Evolutionary conservation across 2,888 invertebrate genomes (phyloP), one percentile per base, ranked within the genome.

Genomic region (Conistra vaccinii): DNA sequence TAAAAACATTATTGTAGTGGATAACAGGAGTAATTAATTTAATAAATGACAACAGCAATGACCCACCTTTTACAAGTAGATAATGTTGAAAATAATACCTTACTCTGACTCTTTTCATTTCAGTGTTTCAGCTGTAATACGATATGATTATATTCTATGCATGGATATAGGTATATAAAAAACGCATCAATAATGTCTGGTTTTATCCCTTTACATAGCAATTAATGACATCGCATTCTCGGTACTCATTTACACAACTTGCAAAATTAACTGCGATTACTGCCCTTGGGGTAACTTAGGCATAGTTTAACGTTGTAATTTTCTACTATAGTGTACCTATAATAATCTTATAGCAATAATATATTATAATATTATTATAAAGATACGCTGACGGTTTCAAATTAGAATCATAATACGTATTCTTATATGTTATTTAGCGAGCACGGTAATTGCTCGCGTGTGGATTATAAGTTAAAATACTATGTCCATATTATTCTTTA

Each of bases 321-420:
- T 81, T 35, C 51, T 61, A 67, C 57, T 55, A 48, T 61, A 69
- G 39, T 70, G 17, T 69, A 60, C 55, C 53, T 63, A 53, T 77
- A 65, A 69, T 76, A 77, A 81, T 76, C 12, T 60, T 58, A 80
- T 51, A 62, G 69, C 60, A 76, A 75, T 78, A 76, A 76, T 74
- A 83, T 82, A 88, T 87, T 88, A 90, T 57, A 29, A 57, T 57
- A 57, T 29, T 89, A 90, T 89, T 89, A 91, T 91, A 89, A 89
- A 89, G 88, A 89, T 89, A 87, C 87, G 83, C 74, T 88, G 88
- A 89, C 87, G 87, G 85, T 88, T 90, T 90, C 90, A 91, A 92
- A 93, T 93, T 93, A 92, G 90, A 92, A 89, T 89, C 89, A 89
- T 93, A 93, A 93, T 93, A 91, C 88, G 90, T 93, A 92, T 92